A percentile compares a stretch with the other conserved stretches of the same genome.
Evolutionary conservation across 92 coral and sea anemone species (phyloP).

Genomic region (Pocillopora meandrina): DNA sequence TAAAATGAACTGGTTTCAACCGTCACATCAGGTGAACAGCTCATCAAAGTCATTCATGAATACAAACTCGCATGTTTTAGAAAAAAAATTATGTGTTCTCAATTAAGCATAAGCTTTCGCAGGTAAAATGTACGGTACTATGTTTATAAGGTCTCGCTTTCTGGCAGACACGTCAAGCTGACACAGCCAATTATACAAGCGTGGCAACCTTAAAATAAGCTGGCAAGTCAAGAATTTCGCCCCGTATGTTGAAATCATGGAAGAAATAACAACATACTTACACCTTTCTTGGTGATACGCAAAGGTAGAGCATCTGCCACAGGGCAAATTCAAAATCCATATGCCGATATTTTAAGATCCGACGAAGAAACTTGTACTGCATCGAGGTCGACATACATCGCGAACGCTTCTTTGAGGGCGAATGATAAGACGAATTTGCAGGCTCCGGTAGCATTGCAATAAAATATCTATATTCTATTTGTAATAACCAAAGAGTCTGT

Average conservation of each 20-base stretch:
- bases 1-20: no score
- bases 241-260: neutral
- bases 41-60: no score
- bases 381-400: slow-evolving; percentile 79
- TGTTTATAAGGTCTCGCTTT: no score
- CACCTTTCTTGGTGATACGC: slow-evolving; percentile 97
- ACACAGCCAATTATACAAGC: neutral
- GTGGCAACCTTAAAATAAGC: neutral
- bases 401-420: slow-evolving; percentile 72
- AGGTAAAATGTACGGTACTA: no score
- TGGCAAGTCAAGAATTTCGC: neutral
- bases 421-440: slow-evolving; percentile 71
- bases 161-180: neutral
- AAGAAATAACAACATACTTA: slow-evolving; percentile 50
- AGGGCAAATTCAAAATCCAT: slow-evolving; percentile 99
- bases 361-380: slow-evolving; percentile 92
- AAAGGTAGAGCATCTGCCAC: slow-evolving; percentile 98
- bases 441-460: slow-evolving; percentile 71
- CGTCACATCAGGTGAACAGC: no score
- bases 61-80: no score
- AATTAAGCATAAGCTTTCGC: no score
- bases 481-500: slow-evolving; percentile 11
- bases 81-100: no score
- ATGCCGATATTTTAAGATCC: slow-evolving; percentile 92
- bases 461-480: neutral